These are phyloP conservation scores for Rhyacophila brunnea DNA, from an alignment of 1,140 invertebrate species.

Conservation along the genomic window DNA sequence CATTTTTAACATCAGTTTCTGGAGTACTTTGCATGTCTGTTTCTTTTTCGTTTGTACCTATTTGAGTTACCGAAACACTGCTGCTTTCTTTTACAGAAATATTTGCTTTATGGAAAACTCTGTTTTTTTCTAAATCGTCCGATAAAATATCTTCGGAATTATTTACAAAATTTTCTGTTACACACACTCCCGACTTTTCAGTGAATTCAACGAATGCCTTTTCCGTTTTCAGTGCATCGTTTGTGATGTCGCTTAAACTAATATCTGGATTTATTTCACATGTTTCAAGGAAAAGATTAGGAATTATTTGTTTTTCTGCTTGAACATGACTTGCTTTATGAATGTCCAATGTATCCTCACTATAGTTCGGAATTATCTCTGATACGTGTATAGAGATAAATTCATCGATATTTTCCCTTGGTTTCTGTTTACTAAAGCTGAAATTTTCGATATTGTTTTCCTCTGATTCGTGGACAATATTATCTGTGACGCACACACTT, in stretches of 20 bases:
- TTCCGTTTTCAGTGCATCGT: slow-evolving; percentile 34
- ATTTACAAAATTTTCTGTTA: slow-evolving; percentile 40
- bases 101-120: slow-evolving; percentile 41
- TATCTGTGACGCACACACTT: slow-evolving; percentile 49
- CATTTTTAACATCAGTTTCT: slow-evolving; percentile 25
- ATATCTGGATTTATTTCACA: slow-evolving; percentile 40
- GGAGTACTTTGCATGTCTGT: slow-evolving; percentile 22
- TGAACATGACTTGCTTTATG: slow-evolving; percentile 33
- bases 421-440: slow-evolving; percentile 35
- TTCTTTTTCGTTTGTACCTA: slow-evolving; percentile 51
- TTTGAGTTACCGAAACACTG: slow-evolving; percentile 51
- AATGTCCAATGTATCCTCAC: slow-evolving; percentile 34
- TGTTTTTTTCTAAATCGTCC: slow-evolving; percentile 31
- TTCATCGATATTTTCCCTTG: slow-evolving; percentile 17
- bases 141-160: slow-evolving; percentile 36
- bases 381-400: slow-evolving; percentile 12
- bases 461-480: slow-evolving; percentile 48
- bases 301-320: slow-evolving; percentile 38
- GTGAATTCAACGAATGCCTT: slow-evolving; percentile 41
- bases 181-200: slow-evolving; percentile 36
- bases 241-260: slow-evolving; percentile 18
- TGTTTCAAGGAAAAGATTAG: slow-evolving; percentile 32
- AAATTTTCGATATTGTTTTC: slow-evolving; percentile 40
- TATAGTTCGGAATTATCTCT: slow-evolving; percentile 37
- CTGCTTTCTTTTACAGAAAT: slow-evolving; percentile 47